phyloP scores from a whole-genome alignment of 2,113 vertebrate species.

The Prunella himalayana region DNA sequence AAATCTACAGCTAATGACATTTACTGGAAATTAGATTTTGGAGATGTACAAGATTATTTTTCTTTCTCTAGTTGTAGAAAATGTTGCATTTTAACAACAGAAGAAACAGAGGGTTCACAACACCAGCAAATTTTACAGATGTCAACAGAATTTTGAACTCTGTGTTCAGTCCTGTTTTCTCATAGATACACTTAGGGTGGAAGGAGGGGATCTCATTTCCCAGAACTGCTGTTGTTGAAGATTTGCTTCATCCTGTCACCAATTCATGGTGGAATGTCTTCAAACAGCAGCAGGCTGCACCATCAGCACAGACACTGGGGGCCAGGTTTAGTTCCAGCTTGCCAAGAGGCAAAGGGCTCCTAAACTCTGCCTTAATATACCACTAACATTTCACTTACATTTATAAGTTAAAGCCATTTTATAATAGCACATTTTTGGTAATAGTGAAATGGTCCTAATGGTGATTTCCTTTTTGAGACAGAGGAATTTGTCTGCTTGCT shows the following conservation, averaged over 20 bases:
- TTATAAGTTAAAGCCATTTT: not conserved
- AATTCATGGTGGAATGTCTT: not conserved
- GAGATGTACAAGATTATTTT: not conserved
- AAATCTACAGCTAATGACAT: slow-evolving; percentile 14
- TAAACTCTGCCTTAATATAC: not conserved
- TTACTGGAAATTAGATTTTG: not conserved
- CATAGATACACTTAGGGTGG: not conserved
- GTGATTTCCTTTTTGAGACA: not conserved
- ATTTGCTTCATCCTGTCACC: not conserved
- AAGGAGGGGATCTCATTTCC: not conserved
- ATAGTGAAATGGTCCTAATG: not conserved
- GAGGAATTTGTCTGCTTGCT: not conserved
- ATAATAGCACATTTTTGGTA: not conserved
- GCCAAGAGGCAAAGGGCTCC: not conserved
- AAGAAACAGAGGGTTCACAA: not conserved
- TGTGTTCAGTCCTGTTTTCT: not conserved
- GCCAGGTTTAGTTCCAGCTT: not conserved
- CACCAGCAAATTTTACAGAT: not conserved
- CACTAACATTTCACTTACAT: not conserved
- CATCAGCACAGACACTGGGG: not conserved
- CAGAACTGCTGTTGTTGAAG: not conserved
- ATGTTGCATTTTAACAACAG: not conserved
- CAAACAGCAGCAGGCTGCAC: not conserved
- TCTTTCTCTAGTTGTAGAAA: not conserved
- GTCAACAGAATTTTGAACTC: not conserved